Evolutionary conservation across 2,113 vertebrate species (phyloP).

Genomic region (Cromileptes altivelis): DNA sequence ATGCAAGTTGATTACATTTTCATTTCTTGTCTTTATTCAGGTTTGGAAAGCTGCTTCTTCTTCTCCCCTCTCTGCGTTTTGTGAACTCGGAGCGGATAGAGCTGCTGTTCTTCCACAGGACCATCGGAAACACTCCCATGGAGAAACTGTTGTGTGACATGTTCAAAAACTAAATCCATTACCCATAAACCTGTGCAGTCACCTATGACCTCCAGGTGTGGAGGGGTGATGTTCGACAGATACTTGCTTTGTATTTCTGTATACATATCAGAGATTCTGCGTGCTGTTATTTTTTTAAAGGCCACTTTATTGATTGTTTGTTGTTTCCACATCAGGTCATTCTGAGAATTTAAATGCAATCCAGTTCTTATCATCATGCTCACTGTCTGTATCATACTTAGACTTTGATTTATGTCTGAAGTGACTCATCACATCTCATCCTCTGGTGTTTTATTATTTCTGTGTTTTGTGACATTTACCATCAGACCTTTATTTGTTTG

Average conservation of each 20-base stretch:
- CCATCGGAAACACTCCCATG: slow-evolving; percentile 95
- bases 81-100: slow-evolving; percentile 94
- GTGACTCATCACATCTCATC: not conserved
- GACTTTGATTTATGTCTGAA: slow-evolving; percentile 29
- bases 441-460: slow-evolving; percentile 16
- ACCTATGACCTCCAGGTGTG: not conserved
- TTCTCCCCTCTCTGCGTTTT: slow-evolving; percentile 92
- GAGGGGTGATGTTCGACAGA: not conserved
- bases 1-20: not conserved
- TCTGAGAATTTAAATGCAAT: slow-evolving; percentile 25
- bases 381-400: slow-evolving; percentile 53
- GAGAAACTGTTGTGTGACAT: slow-evolving; percentile 96
- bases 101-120: slow-evolving; percentile 94
- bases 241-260: slow-evolving; percentile 38
- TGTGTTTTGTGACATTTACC: slow-evolving; percentile 5
- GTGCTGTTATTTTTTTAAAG: slow-evolving; percentile 58
- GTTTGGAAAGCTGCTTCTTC: slow-evolving; percentile 95
- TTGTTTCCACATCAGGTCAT: slow-evolving; percentile 41
- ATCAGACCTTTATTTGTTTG: slow-evolving; percentile 40
- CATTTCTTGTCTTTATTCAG: slow-evolving; percentile 74
- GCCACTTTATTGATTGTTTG: slow-evolving; percentile 62
- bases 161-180: slow-evolving; percentile 89
- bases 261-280: slow-evolving; percentile 58
- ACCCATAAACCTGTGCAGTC: slow-evolving; percentile 5
- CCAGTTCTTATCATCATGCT: slow-evolving; percentile 14